Conservation (phyloP, 2,113 vertebrate genomes). For the Notechis scutatus region DNA sequence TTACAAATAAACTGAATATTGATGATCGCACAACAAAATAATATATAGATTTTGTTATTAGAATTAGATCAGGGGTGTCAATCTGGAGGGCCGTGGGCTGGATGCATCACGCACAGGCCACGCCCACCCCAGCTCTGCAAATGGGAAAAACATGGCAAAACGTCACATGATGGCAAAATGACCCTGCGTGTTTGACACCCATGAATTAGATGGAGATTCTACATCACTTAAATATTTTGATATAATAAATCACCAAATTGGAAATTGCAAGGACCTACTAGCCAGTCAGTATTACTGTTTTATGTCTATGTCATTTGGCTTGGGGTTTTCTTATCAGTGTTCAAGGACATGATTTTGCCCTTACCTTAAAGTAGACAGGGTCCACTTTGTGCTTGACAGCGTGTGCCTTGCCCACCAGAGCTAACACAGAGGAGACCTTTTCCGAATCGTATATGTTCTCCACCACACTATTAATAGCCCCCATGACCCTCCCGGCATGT, state of each 20-base stretch:
- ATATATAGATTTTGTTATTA: not conserved
- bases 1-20: not conserved
- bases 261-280: not conserved
- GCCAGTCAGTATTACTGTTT: not conserved
- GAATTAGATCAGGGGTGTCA: too few species aligned
- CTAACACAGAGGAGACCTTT: conserved; percentile 87
- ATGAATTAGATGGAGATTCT: not conserved
- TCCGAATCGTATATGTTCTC: conserved; percentile 90
- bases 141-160: too few species aligned
- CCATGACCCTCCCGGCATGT: conserved; percentile 84
- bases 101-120: too few species aligned
- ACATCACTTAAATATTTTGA: not conserved
- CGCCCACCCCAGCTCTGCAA: too few species aligned
- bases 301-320: not conserved
- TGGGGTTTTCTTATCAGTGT: not conserved
- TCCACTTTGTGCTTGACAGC: conserved; percentile 97
- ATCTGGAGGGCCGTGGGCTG: too few species aligned
- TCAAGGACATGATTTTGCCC: not conserved
- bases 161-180: too few species aligned
- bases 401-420: conserved; percentile 90
- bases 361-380: conserved; percentile 94
- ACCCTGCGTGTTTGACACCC: too few species aligned
- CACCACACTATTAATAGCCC: conserved; percentile 82
- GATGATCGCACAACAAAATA: not conserved
- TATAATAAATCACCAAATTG: not conserved